Conservation (phyloP, 2,888 invertebrate species). For the Drosophila rubida region DNA sequence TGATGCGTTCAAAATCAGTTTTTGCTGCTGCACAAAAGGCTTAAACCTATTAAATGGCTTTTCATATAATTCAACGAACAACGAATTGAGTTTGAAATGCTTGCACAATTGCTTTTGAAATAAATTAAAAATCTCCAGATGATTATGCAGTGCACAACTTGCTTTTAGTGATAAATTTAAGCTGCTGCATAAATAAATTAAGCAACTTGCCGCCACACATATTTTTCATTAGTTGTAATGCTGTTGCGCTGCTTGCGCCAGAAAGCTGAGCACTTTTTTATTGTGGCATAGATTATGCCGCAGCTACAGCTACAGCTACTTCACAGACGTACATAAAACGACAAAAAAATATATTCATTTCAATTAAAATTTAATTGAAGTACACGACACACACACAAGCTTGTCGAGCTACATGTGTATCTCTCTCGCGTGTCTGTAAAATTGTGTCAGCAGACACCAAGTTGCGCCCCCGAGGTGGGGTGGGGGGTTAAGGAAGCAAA, state of each 20-base stretch:
- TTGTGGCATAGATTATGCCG: constrained; percentile 45
- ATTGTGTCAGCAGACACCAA: constrained; percentile 73
- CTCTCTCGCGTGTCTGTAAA: constrained; percentile 37
- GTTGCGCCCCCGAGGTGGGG: constrained; percentile 28
- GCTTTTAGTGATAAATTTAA: neutral
- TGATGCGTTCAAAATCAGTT: neutral
- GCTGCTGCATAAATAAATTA: neutral
- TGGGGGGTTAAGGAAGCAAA: constrained; percentile 10
- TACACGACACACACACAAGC: constrained; percentile 45
- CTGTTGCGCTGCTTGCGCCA: neutral
- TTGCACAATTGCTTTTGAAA: neutral
- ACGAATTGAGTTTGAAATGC: neutral
- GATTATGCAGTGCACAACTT: neutral
- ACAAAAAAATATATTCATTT: constrained; percentile 66
- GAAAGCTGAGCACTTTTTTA: neutral
- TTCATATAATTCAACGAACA: neutral
- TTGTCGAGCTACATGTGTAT: constrained; percentile 21
- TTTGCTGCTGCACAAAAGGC: neutral
- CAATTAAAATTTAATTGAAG: constrained; percentile 80
- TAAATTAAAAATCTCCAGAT: neutral
- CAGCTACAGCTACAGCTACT: constrained; percentile 51
- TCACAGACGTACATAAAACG: constrained; percentile 32
- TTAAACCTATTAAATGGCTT: neutral
- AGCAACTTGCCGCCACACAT: neutral
- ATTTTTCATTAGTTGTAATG: neutral